Evolutionary conservation across 2,797 vertebrate genomes (phyloP), one percentile per base, ranked within the genome.

Genomic region (Coracias cyanogaster): DNA sequence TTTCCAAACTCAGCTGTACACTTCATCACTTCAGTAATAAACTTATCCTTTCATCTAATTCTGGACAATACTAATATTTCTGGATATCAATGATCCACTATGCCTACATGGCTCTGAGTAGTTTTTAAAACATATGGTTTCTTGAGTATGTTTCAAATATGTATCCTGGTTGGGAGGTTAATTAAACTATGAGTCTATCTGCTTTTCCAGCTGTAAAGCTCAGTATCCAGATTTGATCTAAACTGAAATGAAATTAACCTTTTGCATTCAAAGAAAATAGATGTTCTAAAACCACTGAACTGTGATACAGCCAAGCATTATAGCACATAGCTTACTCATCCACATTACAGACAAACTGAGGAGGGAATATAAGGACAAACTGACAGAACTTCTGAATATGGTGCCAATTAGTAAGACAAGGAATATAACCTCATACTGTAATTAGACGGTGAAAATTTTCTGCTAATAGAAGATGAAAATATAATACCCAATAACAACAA

Each of bases 171-270:
- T 95, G 89, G 94, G 91, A 96, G 92, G 94, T 96, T 97, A 97
- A 98, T 97, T 96, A 97, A 97, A 93, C 90, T 82, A 65, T 66
- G 82, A 94, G 94, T 96, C 96, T 96, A 93, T 95, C 94, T 97
- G 94, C 60, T 96, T 82, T 97, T 96, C 94, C 96, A 96, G 83
- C 97, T 97, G 95, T 93, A 97, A 98, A 97, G 89, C 94, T 98
- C 95, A 96, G 82, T 71, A 93, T 92, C 90, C 43, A 95, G 78
- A 96, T 79, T 95, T 89, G 96, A 97, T 97, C 87, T 96, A 89
- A 87, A 94, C 33, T 72, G 81, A 95, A 95, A 93, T 43, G 21
- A 96, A 97, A 97, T 97, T 94, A 98, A 97, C 96, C 93, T 96
- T 92, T 83, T 60, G 79, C 93, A 96, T 96, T 97, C 93, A 92